These are phyloP conservation scores for Dendronephthya gigantea DNA, from an alignment of 64 coral and sea anemone genomes.

Conservation along the genomic window DNA sequence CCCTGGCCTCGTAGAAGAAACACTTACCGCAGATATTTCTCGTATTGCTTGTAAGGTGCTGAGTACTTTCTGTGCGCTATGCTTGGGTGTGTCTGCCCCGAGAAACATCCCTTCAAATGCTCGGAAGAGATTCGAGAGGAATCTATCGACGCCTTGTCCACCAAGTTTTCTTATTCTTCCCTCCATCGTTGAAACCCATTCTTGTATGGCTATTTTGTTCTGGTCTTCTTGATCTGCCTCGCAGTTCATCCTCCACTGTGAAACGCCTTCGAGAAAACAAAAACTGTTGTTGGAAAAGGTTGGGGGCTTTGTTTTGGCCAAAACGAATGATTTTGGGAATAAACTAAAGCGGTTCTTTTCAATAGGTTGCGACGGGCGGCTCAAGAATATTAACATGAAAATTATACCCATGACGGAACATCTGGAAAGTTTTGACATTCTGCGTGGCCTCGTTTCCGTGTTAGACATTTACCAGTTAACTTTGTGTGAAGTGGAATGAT, in stretches of 20 bases:
- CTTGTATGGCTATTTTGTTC: slow-evolving; percentile 60
- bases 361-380: too few species aligned
- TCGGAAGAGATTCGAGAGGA: slow-evolving; percentile 79
- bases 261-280: slow-evolving; percentile 41
- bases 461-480: too few species aligned
- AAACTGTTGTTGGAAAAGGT: neutral
- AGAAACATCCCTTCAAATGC: slow-evolving; percentile 90
- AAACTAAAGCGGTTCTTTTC: too few species aligned
- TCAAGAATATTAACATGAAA: too few species aligned
- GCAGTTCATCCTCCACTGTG: slow-evolving; percentile 76
- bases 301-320: too few species aligned
- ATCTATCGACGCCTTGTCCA: slow-evolving; percentile 80
- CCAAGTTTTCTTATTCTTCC: slow-evolving; percentile 73
- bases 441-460: too few species aligned
- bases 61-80: slow-evolving; percentile 50
- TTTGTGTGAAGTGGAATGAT: too few species aligned
- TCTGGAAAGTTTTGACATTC: too few species aligned
- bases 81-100: slow-evolving; percentile 39
- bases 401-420: too few species aligned
- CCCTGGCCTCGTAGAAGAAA: too few species aligned
- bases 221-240: slow-evolving; percentile 47
- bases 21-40: slow-evolving; percentile 61
- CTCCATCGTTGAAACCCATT: slow-evolving; percentile 93
- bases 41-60: slow-evolving; percentile 62
- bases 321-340: too few species aligned